Conservation (phyloP, 92 coral and sea anemone species). For the Palythoa grandiflora region DNA sequence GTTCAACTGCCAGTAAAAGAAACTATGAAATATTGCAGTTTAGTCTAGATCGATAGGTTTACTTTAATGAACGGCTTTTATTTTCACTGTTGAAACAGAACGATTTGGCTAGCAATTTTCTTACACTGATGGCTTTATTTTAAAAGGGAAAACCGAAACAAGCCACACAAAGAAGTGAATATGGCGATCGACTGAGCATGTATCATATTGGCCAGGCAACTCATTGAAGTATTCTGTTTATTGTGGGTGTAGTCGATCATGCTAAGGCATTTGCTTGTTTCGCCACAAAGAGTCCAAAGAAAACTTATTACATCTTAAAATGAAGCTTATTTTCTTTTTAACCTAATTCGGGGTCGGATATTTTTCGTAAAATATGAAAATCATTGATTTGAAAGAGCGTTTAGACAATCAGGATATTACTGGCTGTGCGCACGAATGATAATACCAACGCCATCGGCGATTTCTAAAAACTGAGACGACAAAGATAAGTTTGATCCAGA, state of each 20-base stretch:
- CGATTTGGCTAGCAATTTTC: neutral
- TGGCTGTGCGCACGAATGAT: neutral
- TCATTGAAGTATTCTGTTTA: neutral
- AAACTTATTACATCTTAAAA: neutral
- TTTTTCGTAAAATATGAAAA: neutral
- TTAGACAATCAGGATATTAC: neutral
- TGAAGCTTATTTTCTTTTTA: neutral
- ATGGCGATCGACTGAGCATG: no score
- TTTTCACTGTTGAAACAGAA: neutral
- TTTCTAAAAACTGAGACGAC: constrained; percentile 9
- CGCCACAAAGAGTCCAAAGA: neutral
- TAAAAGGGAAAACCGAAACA: neutral
- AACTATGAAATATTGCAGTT: neutral
- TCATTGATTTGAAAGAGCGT: neutral
- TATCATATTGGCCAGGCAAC: no score
- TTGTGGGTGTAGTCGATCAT: neutral
- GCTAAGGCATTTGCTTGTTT: neutral
- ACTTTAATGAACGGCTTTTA: neutral
- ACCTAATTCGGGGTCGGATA: neutral
- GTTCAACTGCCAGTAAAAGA: neutral
- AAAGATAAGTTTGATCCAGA: neutral
- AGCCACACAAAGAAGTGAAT: no score
- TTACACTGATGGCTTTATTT: neutral
- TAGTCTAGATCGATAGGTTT: neutral
- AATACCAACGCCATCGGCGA: neutral